Evolutionary conservation across 2,797 vertebrate genomes (phyloP).

Genomic region (Cichlasoma orientale): DNA sequence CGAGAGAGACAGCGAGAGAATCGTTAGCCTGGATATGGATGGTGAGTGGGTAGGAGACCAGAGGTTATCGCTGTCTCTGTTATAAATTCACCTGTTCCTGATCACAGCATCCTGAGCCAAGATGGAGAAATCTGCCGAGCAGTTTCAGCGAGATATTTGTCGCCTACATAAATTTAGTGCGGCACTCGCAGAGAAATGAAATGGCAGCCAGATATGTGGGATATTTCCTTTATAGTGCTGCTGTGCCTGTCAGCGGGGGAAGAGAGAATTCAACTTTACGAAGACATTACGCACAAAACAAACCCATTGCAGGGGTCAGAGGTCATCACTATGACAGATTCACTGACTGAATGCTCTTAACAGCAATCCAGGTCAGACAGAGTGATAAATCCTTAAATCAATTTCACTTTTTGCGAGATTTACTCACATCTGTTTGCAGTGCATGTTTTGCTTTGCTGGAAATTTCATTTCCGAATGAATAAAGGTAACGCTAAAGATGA

Average conservation of each 20-base stretch:
- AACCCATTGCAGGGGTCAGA: slow-evolving; percentile 23
- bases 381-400: slow-evolving; percentile 19
- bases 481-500: not conserved
- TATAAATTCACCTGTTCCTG: slow-evolving; percentile 28
- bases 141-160: slow-evolving; percentile 10
- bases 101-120: slow-evolving; percentile 2
- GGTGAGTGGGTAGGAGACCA: slow-evolving; percentile 32
- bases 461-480: not conserved
- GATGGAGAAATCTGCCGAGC: slow-evolving; percentile 32
- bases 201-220: slow-evolving; percentile 18
- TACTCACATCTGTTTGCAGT: not conserved
- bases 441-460: not conserved
- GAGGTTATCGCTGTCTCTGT: slow-evolving; percentile 35
- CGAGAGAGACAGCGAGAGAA: not conserved
- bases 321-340: slow-evolving; percentile 20
- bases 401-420: slow-evolving; percentile 1
- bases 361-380: slow-evolving; percentile 8
- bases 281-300: slow-evolving; percentile 13
- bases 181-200: slow-evolving; percentile 24
- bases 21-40: slow-evolving; percentile 17
- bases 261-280: slow-evolving; percentile 17
- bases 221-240: slow-evolving; percentile 13
- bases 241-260: not conserved
- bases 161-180: slow-evolving; percentile 30
- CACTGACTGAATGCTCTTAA: slow-evolving; percentile 8